phyloP scores from a whole-genome alignment of 1,140 invertebrate genomes.

The Philopotamus ludificatus region DNA sequence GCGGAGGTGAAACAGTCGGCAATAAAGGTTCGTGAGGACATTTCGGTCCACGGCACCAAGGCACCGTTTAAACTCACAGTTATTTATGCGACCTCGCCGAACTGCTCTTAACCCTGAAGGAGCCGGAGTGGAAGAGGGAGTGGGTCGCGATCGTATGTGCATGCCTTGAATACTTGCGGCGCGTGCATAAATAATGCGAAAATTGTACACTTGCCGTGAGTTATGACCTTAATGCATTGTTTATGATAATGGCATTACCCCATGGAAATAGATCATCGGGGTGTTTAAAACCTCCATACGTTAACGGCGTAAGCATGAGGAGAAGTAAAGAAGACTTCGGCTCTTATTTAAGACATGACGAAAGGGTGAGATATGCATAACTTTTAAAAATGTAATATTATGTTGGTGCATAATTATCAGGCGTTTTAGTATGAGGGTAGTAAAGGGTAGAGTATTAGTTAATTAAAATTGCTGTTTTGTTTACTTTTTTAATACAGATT shows the following conservation, averaged over 20 bases:
- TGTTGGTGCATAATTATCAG: too few relatives aligned
- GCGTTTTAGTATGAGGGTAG: too few relatives aligned
- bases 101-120: slow-evolving; percentile 12
- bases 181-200: slow-evolving; percentile 42
- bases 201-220: slow-evolving; percentile 35
- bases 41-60: slow-evolving; percentile 39
- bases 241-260: slow-evolving; percentile 40
- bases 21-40: slow-evolving; percentile 39
- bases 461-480: too few relatives aligned
- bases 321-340: too few relatives aligned
- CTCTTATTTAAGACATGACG: too few relatives aligned
- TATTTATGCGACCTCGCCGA: slow-evolving; percentile 39
- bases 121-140: background rate
- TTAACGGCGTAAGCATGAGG: too few relatives aligned
- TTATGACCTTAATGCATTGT: slow-evolving; percentile 42
- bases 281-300: background rate
- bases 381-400: too few relatives aligned
- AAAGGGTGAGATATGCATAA: too few relatives aligned
- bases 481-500: too few relatives aligned
- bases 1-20: slow-evolving; percentile 21
- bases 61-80: slow-evolving; percentile 40
- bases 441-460: too few relatives aligned
- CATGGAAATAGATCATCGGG: background rate
- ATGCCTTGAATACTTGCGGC: slow-evolving; percentile 38
- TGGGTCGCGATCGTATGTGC: slow-evolving; percentile 20